Conservation (phyloP, 1,140 invertebrate species). For the Diploscapter pachys region DNA sequence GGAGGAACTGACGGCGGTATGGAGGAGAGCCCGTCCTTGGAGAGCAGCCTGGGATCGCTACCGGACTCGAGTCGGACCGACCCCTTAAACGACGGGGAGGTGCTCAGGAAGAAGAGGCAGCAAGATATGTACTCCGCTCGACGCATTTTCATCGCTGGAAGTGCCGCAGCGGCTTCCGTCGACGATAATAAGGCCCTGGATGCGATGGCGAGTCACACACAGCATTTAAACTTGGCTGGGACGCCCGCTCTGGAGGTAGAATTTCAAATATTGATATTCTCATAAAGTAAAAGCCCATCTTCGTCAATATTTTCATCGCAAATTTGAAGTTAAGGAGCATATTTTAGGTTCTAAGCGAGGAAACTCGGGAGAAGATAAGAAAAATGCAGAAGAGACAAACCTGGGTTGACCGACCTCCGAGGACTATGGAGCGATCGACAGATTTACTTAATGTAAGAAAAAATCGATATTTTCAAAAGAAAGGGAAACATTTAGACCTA, state of each 20-base stretch:
- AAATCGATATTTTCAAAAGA: too few relatives aligned
- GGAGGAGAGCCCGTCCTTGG: slow-evolving; percentile 30
- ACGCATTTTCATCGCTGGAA: slow-evolving; percentile 41
- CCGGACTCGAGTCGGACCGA: slow-evolving; percentile 28
- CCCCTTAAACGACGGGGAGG: slow-evolving; percentile 4
- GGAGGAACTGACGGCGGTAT: not conserved
- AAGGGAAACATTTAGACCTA: slow-evolving; percentile 1
- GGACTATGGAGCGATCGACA: slow-evolving; percentile 4
- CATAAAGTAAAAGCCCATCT: too few relatives aligned
- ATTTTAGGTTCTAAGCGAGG: slow-evolving; percentile 34
- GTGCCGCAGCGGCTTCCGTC: slow-evolving; percentile 21
- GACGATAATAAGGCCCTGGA: slow-evolving; percentile 15
- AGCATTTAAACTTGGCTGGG: slow-evolving; percentile 35
- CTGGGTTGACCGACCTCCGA: slow-evolving; percentile 25
- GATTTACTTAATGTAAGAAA: slow-evolving; percentile 10
- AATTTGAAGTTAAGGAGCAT: too few relatives aligned
- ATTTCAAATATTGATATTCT: not conserved
- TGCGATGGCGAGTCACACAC: slow-evolving; percentile 38
- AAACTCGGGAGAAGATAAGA: slow-evolving; percentile 42
- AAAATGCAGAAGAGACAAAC: slow-evolving; percentile 38
- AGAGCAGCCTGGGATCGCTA: slow-evolving; percentile 23
- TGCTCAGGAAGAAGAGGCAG: slow-evolving; percentile 19
- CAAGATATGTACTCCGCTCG: slow-evolving; percentile 41
- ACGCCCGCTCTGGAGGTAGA: slow-evolving; percentile 37
- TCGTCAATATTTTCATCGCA: not conserved